Percentiles rank a stretch among this genome's conserved stretches.
Evolutionary conservation across 1,140 invertebrate genomes (phyloP).

Genomic region (Lepidotrigona ventralis): DNA sequence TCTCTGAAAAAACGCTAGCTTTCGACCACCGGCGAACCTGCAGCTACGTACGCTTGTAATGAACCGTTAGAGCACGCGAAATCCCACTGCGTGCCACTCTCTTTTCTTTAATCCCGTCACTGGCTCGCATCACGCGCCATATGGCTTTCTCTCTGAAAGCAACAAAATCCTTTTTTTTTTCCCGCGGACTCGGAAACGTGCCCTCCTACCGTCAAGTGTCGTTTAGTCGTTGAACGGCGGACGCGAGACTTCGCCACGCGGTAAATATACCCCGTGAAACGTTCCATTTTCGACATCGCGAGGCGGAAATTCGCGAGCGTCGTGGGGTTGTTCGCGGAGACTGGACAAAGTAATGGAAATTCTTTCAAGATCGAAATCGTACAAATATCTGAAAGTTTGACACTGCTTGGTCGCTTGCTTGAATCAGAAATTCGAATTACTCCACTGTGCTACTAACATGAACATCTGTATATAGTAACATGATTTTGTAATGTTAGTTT

Average conservation of each 20-base stretch:
- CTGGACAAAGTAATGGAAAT: neutral
- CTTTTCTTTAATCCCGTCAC: neutral
- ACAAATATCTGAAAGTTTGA: no score
- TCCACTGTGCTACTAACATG: no score
- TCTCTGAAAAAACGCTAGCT: constrained; percentile 38
- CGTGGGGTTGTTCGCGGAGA: neutral
- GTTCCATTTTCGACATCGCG: no score
- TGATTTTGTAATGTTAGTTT: no score
- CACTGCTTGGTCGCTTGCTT: no score
- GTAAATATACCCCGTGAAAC: neutral
- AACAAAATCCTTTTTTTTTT: neutral
- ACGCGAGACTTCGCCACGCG: neutral
- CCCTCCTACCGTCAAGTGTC: neutral
- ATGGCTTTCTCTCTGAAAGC: neutral
- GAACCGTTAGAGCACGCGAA: constrained; percentile 53
- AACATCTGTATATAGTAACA: no score
- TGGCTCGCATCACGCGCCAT: neutral
- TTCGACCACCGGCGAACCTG: constrained; percentile 49
- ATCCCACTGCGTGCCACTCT: constrained; percentile 10
- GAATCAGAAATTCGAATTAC: no score
- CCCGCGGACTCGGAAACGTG: neutral
- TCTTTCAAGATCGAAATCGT: no score
- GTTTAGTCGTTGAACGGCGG: neutral
- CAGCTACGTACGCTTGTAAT: constrained; percentile 46
- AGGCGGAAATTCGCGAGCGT: no score